phyloP scores from a whole-genome alignment of 1,140 invertebrate genomes.

The Globodera rostochiensis region DNA sequence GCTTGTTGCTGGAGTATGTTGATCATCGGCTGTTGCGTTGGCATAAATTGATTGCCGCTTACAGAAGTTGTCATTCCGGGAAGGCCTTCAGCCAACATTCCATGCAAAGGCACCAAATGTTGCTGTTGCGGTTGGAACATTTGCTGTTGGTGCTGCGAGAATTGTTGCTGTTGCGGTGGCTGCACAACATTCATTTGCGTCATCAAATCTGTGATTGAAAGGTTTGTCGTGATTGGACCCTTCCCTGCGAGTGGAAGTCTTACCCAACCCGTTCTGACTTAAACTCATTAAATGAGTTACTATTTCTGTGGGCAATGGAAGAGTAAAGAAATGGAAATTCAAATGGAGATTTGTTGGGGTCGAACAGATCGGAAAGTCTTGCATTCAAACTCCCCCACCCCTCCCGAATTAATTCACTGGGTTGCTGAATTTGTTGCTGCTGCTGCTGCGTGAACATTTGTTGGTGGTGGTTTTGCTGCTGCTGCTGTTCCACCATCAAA shows the following conservation, averaged over 20 bases:
- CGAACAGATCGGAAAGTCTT: too few species aligned
- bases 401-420: neutral
- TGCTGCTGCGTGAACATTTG: constrained; percentile 21
- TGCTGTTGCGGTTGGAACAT: constrained; percentile 25
- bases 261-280: too few species aligned
- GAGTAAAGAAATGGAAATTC: too few species aligned
- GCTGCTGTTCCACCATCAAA: neutral
- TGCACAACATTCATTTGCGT: constrained; percentile 6
- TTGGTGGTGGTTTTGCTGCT: constrained; percentile 33
- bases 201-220: neutral
- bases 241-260: too few species aligned
- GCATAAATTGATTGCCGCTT: neutral
- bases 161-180: constrained; percentile 3
- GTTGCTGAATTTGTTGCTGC: constrained; percentile 11
- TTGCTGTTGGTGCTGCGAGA: constrained; percentile 30
- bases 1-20: constrained; percentile 37
- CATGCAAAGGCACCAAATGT: constrained; percentile 22
- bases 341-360: too few species aligned
- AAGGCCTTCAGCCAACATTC: constrained; percentile 12
- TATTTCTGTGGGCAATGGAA: too few species aligned
- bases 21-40: constrained; percentile 26
- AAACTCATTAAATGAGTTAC: too few species aligned
- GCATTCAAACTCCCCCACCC: neutral
- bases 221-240: neutral
- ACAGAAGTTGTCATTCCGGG: constrained; percentile 5